Base-by-base conservation (phyloP, 2,797 vertebrate species). In the Hipposideros larvatus region DNA sequence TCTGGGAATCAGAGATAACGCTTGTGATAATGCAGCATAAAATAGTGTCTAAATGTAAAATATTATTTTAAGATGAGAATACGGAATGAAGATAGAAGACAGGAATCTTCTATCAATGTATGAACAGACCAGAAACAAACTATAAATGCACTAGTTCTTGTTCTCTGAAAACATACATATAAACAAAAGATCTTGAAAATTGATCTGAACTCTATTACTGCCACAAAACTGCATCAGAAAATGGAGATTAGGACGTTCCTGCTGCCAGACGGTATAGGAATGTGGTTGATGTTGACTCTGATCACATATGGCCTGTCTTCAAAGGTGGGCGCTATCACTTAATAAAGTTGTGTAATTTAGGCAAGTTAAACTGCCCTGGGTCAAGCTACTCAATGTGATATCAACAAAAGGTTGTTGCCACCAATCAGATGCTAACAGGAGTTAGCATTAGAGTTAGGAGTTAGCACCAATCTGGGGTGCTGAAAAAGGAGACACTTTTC, bases 11-110 rank as follows among this genome's bases (percentile, higher is more conserved):
- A 31, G 34, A 87, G 92, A 84, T 85, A 70, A 87, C 85, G 61
- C 57, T 41, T 78, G 73, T 71, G 85, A 92, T 87, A 86, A 94
- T 46, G 34, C 31, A 46, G 78, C 53, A 55, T 55, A 92, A 85
- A 96, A 77, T 65, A 46, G 16, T 51, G 26, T 84, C 85, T 95
- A 90, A 65, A 86, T 48, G 73, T 86, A 89, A 95, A 94, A n/a
- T 79, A 65, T 85, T 92, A 94, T 92, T 92, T 89, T 93, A 88
- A 78, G 79, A 87, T 59, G 43, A 78, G 88, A 61, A 46, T 43
- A 66, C 24, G 61, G 9, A 86, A 80, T 59, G 43, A 61, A 73
- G 66, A 90, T 24, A 77, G 51, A 82, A 85, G 51, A 82, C 51
- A 90, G 66, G 61, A 59, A 46, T 74, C 63, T 41, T 84, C 53